Evolutionary conservation across 2,113 vertebrate species (phyloP).

Genomic region (Probosciger aterrimus): DNA sequence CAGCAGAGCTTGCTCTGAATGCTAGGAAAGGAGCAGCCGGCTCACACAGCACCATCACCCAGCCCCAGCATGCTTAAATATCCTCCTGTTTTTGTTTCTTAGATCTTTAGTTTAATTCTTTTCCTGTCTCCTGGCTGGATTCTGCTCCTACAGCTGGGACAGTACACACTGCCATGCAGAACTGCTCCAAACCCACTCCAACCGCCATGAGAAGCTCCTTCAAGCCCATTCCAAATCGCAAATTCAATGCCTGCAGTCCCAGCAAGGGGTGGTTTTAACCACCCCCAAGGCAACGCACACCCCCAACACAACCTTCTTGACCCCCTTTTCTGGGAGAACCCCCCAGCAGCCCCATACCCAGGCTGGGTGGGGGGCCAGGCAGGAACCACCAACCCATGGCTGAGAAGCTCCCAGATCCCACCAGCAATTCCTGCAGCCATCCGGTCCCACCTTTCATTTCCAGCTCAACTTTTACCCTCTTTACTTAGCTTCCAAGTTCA

Average conservation of each 20-base stretch:
- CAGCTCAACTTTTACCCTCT: conserved; percentile 17
- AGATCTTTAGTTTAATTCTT: background rate
- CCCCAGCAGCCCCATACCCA: background rate
- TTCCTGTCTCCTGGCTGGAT: background rate
- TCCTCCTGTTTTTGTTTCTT: rapidly evolving
- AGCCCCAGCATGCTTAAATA: background rate
- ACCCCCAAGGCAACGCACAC: rapidly evolving
- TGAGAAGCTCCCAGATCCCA: background rate
- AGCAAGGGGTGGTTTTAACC: background rate
- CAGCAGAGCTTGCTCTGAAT: background rate
- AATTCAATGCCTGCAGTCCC: background rate
- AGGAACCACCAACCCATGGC: background rate
- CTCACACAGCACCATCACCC: background rate
- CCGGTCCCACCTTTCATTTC: background rate
- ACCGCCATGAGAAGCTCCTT: background rate
- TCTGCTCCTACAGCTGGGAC: background rate
- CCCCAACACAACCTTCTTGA: rapidly evolving
- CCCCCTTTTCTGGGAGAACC: rapidly evolving
- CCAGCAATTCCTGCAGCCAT: background rate
- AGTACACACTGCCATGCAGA: rapidly evolving
- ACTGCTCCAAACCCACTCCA: background rate
- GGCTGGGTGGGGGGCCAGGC: background rate
- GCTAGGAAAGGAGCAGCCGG: background rate
- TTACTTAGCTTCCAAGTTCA: conserved; percentile 13
- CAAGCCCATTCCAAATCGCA: background rate